Base-by-base conservation (phyloP, 2,888 invertebrate species). In the Ceraclea dissimilis region DNA sequence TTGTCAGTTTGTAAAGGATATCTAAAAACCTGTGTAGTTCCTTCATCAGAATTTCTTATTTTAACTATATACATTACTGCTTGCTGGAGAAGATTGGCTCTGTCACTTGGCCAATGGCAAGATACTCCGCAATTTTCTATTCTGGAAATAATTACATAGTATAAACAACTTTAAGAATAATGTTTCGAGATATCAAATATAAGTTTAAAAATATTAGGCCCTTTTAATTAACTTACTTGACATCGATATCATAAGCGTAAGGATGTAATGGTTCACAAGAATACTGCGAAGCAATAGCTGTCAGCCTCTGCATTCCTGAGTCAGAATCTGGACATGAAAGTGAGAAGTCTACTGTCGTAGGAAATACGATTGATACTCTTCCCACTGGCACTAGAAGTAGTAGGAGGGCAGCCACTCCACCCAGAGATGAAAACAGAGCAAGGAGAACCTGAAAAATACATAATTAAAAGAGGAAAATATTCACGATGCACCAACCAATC, bases 371-470 rank as follows among this genome's bases (percentile, higher is more conserved):
- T 0, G 80, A 84, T 63, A 85, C 76, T 62, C 88, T 75, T 18
- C 86, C 88, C 5, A 85, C 82, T 0, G 88, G 88, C 39, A 89
- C 86, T 10, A 83, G 72, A 22, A 88, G 75, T 54, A 88, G 72
- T 18, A 87, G 73, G 50, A 88, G 71, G 0, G 86, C 83, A 4
- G 85, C 81, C 4, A 73, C 76, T 5, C 87, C 88, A 18, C 86
- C 86, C 57, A 85, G 67, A 17, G 79, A 78, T 34, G 88, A 87
- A 61, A 86, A 84, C 31, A 84, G 65, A 13, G 86, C 82, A 63
- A 88, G 69, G 60, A 88, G 69, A 50, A 86, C 70, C 88, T 88
- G 70, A 43, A 70, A 20, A n/a, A 31, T 31, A n/a, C n/a, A n/a
- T n/a, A n/a, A n/a, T n/a, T n/a, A n/a, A n/a, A n/a, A n/a, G 33